A percentile compares a stretch with the other conserved stretches of the same genome.
These are phyloP conservation scores for rabbit (Oryctolagus cuniculus) DNA, from an alignment of 2,113 vertebrate species.

Conservation along the genomic window DNA sequence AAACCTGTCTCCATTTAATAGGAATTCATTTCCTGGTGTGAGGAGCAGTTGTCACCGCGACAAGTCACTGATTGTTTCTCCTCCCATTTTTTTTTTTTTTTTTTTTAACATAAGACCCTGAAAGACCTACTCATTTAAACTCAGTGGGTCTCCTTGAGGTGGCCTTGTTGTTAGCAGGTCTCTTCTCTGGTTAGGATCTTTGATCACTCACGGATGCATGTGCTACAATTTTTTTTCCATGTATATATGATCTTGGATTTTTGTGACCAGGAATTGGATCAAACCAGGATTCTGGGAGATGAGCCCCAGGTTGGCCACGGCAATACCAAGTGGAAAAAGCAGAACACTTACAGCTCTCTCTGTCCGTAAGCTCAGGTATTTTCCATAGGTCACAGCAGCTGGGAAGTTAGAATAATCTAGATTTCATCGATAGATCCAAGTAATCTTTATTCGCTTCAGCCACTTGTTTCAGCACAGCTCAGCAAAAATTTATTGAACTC, in stretches of 20 bases:
- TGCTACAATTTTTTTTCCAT: not conserved
- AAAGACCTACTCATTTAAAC: not conserved
- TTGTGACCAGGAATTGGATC: not conserved
- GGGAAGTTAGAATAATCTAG: not conserved
- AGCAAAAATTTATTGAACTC: slow-evolving; percentile 24
- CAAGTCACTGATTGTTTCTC: not conserved
- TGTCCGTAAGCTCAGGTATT: not conserved
- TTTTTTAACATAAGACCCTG: too few relatives aligned
- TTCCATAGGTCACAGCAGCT: not conserved
- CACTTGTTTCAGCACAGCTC: not conserved
- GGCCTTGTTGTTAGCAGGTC: not conserved
- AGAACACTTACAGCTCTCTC: not conserved
- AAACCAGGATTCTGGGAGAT: not conserved
- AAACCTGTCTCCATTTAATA: not conserved
- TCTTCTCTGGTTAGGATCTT: not conserved
- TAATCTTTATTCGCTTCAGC: not conserved
- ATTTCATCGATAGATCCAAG: not conserved
- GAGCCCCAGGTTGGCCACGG: not conserved
- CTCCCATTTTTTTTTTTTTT: not conserved
- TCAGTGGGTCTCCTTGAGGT: not conserved
- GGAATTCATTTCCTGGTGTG: not conserved
- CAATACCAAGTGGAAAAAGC: not conserved
- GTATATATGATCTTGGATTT: not conserved
- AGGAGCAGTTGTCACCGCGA: not conserved
- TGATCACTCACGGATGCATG: not conserved